Evolutionary conservation across 2,797 vertebrate genomes (phyloP).

Genomic region (Echeneis naucrates): DNA sequence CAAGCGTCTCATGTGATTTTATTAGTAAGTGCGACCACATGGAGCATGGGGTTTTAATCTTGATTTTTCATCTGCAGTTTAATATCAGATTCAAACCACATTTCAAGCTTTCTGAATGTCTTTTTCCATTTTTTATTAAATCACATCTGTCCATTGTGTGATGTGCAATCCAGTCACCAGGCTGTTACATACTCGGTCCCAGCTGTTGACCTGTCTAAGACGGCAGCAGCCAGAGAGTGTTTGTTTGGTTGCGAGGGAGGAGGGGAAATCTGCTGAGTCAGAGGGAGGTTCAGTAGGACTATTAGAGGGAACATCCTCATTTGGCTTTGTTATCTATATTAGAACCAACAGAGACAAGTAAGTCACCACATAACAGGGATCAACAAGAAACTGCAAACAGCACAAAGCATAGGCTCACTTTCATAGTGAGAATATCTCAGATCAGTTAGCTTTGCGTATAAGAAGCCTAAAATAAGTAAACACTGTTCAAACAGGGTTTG

Average conservation of each 20-base stretch:
- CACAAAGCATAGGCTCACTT: not conserved
- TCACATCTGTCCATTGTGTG: not conserved
- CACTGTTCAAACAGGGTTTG: not conserved
- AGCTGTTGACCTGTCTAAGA: constrained; percentile 1
- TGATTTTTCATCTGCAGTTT: not conserved
- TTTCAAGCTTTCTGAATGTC: not conserved
- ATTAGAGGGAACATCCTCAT: not conserved
- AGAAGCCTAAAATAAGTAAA: not conserved
- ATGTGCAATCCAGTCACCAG: not conserved
- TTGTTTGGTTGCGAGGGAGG: constrained; percentile 43
- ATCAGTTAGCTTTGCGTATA: not conserved
- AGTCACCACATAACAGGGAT: not conserved
- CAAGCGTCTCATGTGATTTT: not conserved
- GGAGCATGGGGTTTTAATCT: not conserved
- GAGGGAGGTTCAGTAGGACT: constrained; percentile 14
- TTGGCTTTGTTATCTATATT: constrained; percentile 18
- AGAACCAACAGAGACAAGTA: not conserved
- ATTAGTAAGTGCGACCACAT: not conserved
- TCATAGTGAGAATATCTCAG: not conserved
- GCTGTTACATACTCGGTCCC: not conserved
- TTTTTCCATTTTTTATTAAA: not conserved
- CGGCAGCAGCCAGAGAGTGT: constrained; percentile 50
- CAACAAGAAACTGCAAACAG: not conserved
- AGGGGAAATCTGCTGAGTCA: constrained; percentile 45
- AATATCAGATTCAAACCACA: not conserved